These are phyloP conservation scores for Agrenia bidenticulata DNA, from an alignment of 2,888 invertebrate species.

Conservation along the genomic window DNA sequence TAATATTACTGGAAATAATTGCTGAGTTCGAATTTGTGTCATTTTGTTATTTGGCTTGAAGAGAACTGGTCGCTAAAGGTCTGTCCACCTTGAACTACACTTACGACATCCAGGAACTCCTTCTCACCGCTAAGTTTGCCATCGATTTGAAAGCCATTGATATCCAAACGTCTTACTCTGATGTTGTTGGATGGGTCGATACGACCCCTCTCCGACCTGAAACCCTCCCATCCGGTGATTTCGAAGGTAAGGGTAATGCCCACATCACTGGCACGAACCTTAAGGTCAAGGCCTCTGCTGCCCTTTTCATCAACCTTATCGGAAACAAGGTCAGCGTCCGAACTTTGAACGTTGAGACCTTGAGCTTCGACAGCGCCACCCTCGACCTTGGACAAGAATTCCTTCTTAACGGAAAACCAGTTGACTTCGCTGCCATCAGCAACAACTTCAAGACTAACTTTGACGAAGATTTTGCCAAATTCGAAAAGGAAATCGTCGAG, in stretches of 20 bases:
- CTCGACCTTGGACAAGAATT: not conserved
- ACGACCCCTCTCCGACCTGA: conserved; percentile 9
- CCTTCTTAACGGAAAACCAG: not conserved
- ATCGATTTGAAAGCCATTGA: not conserved
- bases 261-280: not conserved
- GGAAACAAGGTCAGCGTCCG: conserved; percentile 11
- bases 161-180: not conserved
- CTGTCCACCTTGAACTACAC: conserved; percentile 1
- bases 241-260: conserved; percentile 1
- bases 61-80: conserved; percentile 6
- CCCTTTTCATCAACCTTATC: conserved; percentile 21
- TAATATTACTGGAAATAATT: no score
- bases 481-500: conserved; percentile 22
- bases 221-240: conserved; percentile 13
- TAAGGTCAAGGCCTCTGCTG: conserved; percentile 1
- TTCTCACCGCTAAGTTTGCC: not conserved
- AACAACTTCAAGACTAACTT: conserved; percentile 27
- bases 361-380: conserved; percentile 10
- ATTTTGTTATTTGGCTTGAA: not conserved
- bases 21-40: no score
- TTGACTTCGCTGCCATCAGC: conserved; percentile 14
- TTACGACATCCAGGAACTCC: conserved; percentile 6
- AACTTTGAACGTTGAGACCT: not conserved
- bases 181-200: not conserved
- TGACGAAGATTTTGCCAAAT: conserved; percentile 26